Base-by-base conservation (phyloP, 2,888 invertebrate genomes). In the Latrodectus hesperus region DNA sequence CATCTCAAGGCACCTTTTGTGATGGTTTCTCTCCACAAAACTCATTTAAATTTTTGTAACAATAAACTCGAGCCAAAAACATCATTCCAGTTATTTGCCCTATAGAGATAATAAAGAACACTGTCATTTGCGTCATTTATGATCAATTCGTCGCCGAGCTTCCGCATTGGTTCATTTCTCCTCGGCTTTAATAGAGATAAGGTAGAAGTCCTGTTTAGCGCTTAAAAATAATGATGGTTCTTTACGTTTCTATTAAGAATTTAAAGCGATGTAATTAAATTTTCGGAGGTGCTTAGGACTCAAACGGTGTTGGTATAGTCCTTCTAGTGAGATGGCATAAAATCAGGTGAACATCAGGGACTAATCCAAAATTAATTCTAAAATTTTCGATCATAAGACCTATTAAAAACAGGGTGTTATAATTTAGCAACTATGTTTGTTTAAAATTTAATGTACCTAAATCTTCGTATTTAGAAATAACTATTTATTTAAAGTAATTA, bases 241-340 rank as follows among this genome's bases (percentile, higher is more conserved):
- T 85, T 80, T 79, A 75, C 85, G 79, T 65, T 68, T 68, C 85
- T 79, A 79, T 85, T 85, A 85, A 74, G 85, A 74, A 75, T 74
- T 85, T 85, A 79, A 85, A 85, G 79, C 79, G 85, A 38, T 14
- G 75, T 79, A 85, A 85, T 85, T 85, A 79, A 85, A 85, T 85
- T 85, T 85, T 75, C 85, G 22, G 75, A 38, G 53, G 51, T 75
- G 49, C 64, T 80, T 75, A 16, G 17, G 8, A 16, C 49, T 26
- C 70, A 53, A 85, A 80, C 65, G 38, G 65, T 53, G 26, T 72
- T 49, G 65, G 64, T 64, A 55, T 26, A 67, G 72, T 78, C 38
- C 38, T 38, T 5, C 38, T 5, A 3, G 38, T 38, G 38, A 10
- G n/a, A 22, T 1, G 22, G 11, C 22, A 67, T 67, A 67, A 67